A percentile compares a stretch with the other conserved stretches of the same genome.
Evolutionary conservation across 2,113 vertebrate genomes (phyloP).

Genomic region (Asarcornis scutulata): DNA sequence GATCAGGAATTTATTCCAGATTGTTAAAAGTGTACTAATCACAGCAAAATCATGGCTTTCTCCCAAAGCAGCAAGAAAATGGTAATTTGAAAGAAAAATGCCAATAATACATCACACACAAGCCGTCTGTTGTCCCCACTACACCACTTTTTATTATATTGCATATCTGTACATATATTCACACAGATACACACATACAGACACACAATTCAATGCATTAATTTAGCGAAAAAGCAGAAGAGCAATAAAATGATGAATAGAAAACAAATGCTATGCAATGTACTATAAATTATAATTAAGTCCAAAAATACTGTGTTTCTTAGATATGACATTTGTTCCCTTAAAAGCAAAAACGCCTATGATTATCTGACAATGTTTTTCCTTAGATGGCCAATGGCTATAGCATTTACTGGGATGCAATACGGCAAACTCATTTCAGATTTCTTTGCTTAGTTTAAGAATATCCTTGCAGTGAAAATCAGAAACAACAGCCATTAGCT

Average conservation of each 20-base stretch:
- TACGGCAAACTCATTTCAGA: slow-evolving; percentile 43
- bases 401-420: slow-evolving; percentile 32
- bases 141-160: slow-evolving; percentile 60
- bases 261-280: slow-evolving; percentile 66
- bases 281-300: slow-evolving; percentile 71
- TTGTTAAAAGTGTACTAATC: slow-evolving; percentile 53
- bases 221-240: slow-evolving; percentile 49
- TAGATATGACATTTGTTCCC: slow-evolving; percentile 65
- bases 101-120: slow-evolving; percentile 58
- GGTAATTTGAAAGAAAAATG: slow-evolving; percentile 69
- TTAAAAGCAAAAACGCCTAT: slow-evolving; percentile 59
- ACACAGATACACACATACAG: slow-evolving; percentile 20
- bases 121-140: slow-evolving; percentile 68
- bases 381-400: slow-evolving; percentile 39
- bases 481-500: slow-evolving; percentile 54
- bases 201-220: slow-evolving; percentile 30
- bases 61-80: slow-evolving; percentile 64
- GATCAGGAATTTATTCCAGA: slow-evolving; percentile 67
- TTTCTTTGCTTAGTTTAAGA: slow-evolving; percentile 59
- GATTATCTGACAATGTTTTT: slow-evolving; percentile 56
- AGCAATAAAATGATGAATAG: slow-evolving; percentile 51
- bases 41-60: slow-evolving; percentile 67
- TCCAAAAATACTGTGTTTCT: slow-evolving; percentile 51
- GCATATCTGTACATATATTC: slow-evolving; percentile 65
- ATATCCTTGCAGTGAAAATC: background rate